phyloP scores from a whole-genome alignment of 2,888 invertebrate genomes.

The Rhagophthalmus giganteus region DNA sequence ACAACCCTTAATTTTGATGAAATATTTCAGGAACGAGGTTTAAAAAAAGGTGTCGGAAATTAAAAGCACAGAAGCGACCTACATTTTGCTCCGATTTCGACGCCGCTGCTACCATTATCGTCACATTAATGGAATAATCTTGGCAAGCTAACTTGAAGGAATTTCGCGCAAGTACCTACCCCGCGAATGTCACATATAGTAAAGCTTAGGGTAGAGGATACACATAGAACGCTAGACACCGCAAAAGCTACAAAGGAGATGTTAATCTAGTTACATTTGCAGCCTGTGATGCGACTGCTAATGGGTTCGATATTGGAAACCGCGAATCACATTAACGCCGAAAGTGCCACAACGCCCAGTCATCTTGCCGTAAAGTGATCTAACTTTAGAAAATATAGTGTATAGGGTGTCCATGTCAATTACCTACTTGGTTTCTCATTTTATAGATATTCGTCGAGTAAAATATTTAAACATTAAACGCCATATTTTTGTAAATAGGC shows the following conservation, averaged over 20 bases:
- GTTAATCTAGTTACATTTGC: slow-evolving; percentile 47
- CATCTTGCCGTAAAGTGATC: slow-evolving; percentile 15
- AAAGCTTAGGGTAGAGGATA: slow-evolving; percentile 24
- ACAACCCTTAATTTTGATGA: too few relatives aligned
- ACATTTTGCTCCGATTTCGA: slow-evolving; percentile 5
- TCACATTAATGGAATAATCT: slow-evolving; percentile 43
- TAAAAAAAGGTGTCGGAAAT: not conserved
- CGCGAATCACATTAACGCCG: slow-evolving; percentile 53
- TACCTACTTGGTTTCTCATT: too few relatives aligned
- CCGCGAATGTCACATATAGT: slow-evolving; percentile 30
- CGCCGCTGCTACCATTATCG: slow-evolving; percentile 23
- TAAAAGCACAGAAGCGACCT: not conserved
- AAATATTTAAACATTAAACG: too few relatives aligned
- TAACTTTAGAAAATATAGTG: slow-evolving; percentile 15
- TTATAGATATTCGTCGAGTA: too few relatives aligned
- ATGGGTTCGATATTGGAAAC: slow-evolving; percentile 48
- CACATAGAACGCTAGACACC: slow-evolving; percentile 21
- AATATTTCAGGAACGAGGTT: too few relatives aligned
- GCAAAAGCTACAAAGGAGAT: slow-evolving; percentile 43
- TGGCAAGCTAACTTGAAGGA: slow-evolving; percentile 27
- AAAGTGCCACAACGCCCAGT: slow-evolving; percentile 40
- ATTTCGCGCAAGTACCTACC: slow-evolving; percentile 21
- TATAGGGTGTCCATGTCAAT: too few relatives aligned
- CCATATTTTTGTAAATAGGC: not conserved
- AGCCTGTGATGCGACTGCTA: slow-evolving; percentile 48